Evolutionary conservation across 2,888 invertebrate species (phyloP), one percentile per base, ranked within the genome.

Genomic region (Toxonevra muliebris): DNA sequence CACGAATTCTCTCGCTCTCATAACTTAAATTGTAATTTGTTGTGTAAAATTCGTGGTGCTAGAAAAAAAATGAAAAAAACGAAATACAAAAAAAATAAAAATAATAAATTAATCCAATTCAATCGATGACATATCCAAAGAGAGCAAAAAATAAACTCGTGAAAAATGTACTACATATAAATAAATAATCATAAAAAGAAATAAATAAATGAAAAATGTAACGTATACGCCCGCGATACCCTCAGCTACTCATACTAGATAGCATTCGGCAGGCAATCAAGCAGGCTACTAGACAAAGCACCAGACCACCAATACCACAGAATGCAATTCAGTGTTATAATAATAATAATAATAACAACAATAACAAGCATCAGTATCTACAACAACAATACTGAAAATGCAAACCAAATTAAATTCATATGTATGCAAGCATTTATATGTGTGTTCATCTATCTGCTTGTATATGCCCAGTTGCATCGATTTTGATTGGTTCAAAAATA

Each of bases 161-260:
- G 30, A 30, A 30, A 30, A 30, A 4, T 30, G 30, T 30, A 30
- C 30, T 30, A 61, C 7, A 52, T 53, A 20, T 12, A 9, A 55
- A 13, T 40, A 9, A 57, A 40, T 8, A 30, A 10, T 10, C 52
- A 11, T 61, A 55, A 55, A 30, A 53, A 62, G 53, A 43, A 54
- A 48, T 15, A 61, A 54, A 62, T 54, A 9, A 52, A 62, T 30
- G 30, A 30, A 30, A 30, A 30, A 30, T 43, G 62, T 43, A 55
- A 20, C 63, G 17, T 45, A 53, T 50, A 53, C 50, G 61, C 61
- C 45, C 30, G 52, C 45, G 12, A 30, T 30, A 43, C 19, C 54
- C 55, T 15, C 60, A 19, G 30, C 13, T 8, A 63, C 43, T 45
- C 10, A 20, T 52, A 4, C 30, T 30, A 2, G 2, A 7, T 30